Conservation (phyloP, 2,888 invertebrate species). For the Thera britannica region DNA sequence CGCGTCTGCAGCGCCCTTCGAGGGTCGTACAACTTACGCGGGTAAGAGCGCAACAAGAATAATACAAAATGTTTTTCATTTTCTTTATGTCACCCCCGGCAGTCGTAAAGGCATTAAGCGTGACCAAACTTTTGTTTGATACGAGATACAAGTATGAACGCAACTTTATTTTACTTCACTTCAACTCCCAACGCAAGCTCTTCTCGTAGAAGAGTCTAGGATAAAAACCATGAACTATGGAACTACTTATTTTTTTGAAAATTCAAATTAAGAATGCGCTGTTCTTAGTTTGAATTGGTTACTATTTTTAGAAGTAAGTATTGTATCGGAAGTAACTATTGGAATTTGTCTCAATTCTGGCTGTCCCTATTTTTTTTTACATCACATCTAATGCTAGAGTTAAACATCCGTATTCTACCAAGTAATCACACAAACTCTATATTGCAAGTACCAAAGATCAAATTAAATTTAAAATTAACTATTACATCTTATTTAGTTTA, state of each 20-base stretch:
- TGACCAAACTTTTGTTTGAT: slow-evolving; percentile 90
- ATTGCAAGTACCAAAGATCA: too few species aligned
- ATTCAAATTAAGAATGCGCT: neutral
- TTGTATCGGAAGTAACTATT: too few species aligned
- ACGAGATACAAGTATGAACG: slow-evolving; percentile 79
- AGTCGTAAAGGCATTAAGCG: slow-evolving; percentile 95
- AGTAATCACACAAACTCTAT: too few species aligned
- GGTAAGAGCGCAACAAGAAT: slow-evolving; percentile 84
- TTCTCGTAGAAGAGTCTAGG: slow-evolving; percentile 13
- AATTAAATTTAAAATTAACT: too few species aligned
- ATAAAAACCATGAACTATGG: neutral
- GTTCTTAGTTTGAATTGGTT: neutral
- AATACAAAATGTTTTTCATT: slow-evolving; percentile 93
- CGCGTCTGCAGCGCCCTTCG: slow-evolving; percentile 59
- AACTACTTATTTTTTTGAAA: neutral
- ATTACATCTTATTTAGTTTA: too few species aligned
- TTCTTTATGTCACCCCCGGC: slow-evolving; percentile 94
- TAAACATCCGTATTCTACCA: too few species aligned
- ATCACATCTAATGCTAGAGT: too few species aligned
- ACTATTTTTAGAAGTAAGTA: too few species aligned
- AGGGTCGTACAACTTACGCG: slow-evolving; percentile 79
- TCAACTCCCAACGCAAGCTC: slow-evolving; percentile 25
- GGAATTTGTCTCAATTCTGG: too few species aligned
- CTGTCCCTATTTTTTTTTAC: too few species aligned
- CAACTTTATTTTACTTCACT: slow-evolving; percentile 44